Evolutionary conservation across 2,797 vertebrate genomes (phyloP), one percentile per base, ranked within the genome.

Genomic region (Coendou prehensilis): DNA sequence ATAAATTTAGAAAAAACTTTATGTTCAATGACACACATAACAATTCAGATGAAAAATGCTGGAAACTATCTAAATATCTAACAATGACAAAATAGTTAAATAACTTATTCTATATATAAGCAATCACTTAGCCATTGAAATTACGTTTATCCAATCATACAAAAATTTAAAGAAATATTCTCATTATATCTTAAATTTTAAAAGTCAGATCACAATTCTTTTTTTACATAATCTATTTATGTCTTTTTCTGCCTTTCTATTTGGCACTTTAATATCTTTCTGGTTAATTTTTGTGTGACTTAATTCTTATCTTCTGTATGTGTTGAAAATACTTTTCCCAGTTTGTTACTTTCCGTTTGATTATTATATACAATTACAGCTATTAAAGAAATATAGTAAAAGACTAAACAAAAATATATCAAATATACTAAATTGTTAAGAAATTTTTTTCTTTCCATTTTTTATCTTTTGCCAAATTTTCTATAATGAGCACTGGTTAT

Each of bases 371-470:
- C 52, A 23, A 88, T 76, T 63, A 61, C 73, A 89, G 56, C 20
- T 13, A 59, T 67, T 69, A 78, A 71, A 71, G 50, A 86, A 50
- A 90, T 50, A 90, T 8, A 86, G 6, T 37, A 71, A 81, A 95
- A 89, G 64, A 89, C 57, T 82, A 30, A 89, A 95, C 64, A 84
- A 23, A 94, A 93, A 91, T 71, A 28, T 18, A 89, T 88, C 67
- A 94, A 89, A 81, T 88, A 57, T 26, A 63, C 17, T 69, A 79
- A 95, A 45, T 37, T 59, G 2, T 41, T 87, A 76, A 59, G 14
- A 9, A 76, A 45, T 13, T 45, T 47, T 47, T 76, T 95, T 67
- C 56, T 89, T 87, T 71, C 26, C 15, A 89, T 6, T 33, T 88
- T 63, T 71, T 54, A 22, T 85, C 52, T 61, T 85, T 89, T 93